A percentile compares a stretch with the other conserved stretches of the same genome.
Evolutionary conservation across 2,888 invertebrate genomes (phyloP).

Genomic region (Poecilus cupreus): DNA sequence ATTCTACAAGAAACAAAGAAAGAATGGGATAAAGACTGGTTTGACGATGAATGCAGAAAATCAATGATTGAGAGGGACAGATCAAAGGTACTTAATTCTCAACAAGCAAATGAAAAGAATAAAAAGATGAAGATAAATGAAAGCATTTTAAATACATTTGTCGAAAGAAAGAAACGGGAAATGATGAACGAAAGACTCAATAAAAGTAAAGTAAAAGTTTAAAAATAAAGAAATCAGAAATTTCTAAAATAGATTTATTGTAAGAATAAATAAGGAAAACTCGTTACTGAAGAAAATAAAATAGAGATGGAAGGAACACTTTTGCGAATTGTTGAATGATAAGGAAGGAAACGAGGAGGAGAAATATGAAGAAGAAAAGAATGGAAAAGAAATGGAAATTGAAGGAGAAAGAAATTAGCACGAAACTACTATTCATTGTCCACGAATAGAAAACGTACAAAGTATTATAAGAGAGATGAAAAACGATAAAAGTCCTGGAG

Average conservation of each 20-base stretch:
- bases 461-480: background rate
- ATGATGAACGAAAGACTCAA: background rate
- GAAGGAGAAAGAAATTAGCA: background rate
- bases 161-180: too few relatives aligned
- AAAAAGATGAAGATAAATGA: background rate
- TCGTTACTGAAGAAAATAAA: background rate
- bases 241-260: background rate
- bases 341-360: background rate
- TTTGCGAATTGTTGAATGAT: background rate
- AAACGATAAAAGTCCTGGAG: constrained; percentile 8
- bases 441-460: background rate
- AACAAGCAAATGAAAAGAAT: background rate
- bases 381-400: background rate
- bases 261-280: background rate
- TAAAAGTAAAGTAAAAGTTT: background rate
- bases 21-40: background rate
- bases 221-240: background rate
- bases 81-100: background rate
- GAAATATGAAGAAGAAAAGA: background rate
- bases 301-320: background rate
- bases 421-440: too few relatives aligned
- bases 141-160: too few relatives aligned
- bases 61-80: background rate
- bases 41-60: background rate
- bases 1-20: background rate